These are phyloP conservation scores for Sinohyriopsis cumingii DNA, from an alignment of 2,888 invertebrate genomes.

Conservation along the genomic window DNA sequence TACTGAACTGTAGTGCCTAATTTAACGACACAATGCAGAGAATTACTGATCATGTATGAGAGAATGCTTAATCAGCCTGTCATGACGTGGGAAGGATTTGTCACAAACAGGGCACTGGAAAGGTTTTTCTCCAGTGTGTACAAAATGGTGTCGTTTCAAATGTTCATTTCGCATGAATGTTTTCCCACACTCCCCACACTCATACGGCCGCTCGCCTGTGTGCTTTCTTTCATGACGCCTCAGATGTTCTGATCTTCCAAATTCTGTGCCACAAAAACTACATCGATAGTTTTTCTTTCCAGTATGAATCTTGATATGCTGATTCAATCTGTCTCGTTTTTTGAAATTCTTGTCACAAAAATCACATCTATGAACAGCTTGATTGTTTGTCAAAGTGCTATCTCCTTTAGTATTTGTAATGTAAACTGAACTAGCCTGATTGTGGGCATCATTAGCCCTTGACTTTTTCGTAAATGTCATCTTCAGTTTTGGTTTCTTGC, in stretches of 20 bases:
- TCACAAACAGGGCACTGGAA: conserved; percentile 43
- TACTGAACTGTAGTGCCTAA: no score
- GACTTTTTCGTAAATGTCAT: conserved; percentile 35
- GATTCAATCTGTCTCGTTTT: conserved; percentile 28
- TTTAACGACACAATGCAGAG: background rate
- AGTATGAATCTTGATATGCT: conserved; percentile 37
- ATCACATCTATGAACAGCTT: conserved; percentile 35
- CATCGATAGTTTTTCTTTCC: conserved; percentile 40
- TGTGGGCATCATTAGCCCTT: conserved; percentile 6
- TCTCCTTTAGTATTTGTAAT: conserved; percentile 20
- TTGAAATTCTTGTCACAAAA: conserved; percentile 42
- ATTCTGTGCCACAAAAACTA: conserved; percentile 40
- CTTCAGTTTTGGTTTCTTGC: conserved; percentile 32
- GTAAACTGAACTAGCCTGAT: conserved; percentile 19
- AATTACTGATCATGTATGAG: conserved; percentile 38
- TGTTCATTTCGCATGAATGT: conserved; percentile 46
- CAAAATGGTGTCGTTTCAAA: conserved; percentile 44
- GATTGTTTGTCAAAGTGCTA: conserved; percentile 10
- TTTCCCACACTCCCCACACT: conserved; percentile 40
- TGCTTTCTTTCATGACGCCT: conserved; percentile 42
- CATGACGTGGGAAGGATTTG: conserved; percentile 39
- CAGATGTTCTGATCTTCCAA: conserved; percentile 43
- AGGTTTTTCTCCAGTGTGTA: conserved; percentile 43
- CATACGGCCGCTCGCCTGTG: conserved; percentile 36
- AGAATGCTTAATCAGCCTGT: conserved; percentile 45